phyloP scores from a whole-genome alignment of 2,113 vertebrate genomes.

The Abramis brama region DNA sequence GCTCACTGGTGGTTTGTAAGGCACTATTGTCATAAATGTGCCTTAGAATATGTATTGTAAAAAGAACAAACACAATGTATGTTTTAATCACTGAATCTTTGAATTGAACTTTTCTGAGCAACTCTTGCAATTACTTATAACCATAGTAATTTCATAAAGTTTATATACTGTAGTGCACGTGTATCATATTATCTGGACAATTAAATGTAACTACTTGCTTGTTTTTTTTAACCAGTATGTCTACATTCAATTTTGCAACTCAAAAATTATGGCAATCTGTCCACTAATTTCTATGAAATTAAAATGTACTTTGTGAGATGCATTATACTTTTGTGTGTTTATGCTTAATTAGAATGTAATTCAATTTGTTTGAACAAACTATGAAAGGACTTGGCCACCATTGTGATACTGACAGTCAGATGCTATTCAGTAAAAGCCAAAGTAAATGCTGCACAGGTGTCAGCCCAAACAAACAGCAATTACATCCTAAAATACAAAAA shows the following conservation, averaged over 20 bases:
- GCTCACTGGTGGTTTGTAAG: not conserved
- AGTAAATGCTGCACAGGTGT: slow-evolving; percentile 4
- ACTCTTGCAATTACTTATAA: not conserved
- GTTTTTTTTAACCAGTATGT: not conserved
- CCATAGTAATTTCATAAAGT: not conserved
- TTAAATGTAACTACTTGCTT: too few relatives aligned
- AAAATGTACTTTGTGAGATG: not conserved
- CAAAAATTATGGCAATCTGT: not conserved
- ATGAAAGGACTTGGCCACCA: slow-evolving; percentile 3
- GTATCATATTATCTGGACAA: too few relatives aligned
- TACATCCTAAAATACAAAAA: not conserved
- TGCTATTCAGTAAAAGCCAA: not conserved
- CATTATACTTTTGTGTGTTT: not conserved
- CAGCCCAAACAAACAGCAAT: not conserved
- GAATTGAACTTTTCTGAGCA: not conserved
- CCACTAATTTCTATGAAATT: not conserved
- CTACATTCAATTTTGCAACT: not conserved
- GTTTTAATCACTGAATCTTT: not conserved
- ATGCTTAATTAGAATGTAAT: not conserved
- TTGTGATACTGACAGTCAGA: slow-evolving; percentile 5
- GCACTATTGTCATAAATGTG: not conserved
- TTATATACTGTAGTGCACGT: too few relatives aligned
- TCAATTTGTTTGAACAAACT: not conserved
- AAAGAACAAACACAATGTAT: not conserved
- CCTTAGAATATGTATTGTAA: not conserved